Percentiles rank a stretch among this genome's conserved stretches.
Conservation (phyloP, 2,113 vertebrate genomes). For the Mustelus asterias region DNA sequence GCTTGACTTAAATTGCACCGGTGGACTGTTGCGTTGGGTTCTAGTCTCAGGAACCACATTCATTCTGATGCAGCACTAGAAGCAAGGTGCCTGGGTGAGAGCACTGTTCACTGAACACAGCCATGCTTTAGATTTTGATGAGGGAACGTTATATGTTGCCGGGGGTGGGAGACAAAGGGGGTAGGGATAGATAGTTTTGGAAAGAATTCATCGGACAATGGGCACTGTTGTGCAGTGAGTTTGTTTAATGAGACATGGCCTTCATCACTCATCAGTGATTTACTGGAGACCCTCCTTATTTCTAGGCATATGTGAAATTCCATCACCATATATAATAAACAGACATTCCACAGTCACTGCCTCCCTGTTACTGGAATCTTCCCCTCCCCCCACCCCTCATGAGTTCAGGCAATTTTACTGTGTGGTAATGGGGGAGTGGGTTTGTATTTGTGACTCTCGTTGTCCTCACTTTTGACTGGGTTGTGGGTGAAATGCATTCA, state of each 20-base stretch:
- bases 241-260: slow-evolving; percentile 32
- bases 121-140: background rate
- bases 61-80: background rate
- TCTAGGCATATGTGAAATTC: slow-evolving; percentile 34
- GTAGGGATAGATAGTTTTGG: slow-evolving; percentile 42
- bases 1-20: background rate
- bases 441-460: background rate
- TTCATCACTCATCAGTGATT: slow-evolving; percentile 13
- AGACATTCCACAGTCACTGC: background rate
- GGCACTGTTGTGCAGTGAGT: slow-evolving; percentile 4
- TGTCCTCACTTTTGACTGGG: background rate
- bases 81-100: background rate
- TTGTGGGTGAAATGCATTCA: background rate
- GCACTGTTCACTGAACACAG: background rate
- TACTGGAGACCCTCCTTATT: slow-evolving; percentile 18
- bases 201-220: slow-evolving; percentile 41
- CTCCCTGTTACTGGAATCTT: background rate
- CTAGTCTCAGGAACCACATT: background rate
- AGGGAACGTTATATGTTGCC: slow-evolving; percentile 30
- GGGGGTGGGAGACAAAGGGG: slow-evolving; percentile 44
- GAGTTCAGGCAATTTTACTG: too few species aligned
- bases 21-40: background rate
- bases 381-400: too few species aligned
- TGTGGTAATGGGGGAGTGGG: background rate
- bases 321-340: background rate